Conservation (phyloP, 1,140 invertebrate species). For the Prorops nasuta region DNA sequence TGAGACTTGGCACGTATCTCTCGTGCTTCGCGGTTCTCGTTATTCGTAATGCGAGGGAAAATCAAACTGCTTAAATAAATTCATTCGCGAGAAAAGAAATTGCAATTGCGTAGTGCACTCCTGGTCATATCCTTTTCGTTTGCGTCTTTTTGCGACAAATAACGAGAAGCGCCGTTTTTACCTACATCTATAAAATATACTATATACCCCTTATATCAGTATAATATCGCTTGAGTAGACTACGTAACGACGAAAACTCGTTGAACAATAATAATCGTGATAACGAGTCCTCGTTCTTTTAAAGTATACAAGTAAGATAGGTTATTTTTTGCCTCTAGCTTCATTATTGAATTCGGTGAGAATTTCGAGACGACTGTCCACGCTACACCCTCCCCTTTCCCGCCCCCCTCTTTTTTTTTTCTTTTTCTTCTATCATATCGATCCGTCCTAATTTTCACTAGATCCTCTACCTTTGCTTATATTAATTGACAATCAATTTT, state of each 20-base stretch:
- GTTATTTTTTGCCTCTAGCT: too few species aligned
- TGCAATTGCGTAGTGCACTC: too few species aligned
- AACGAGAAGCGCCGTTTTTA: slow-evolving; percentile 17
- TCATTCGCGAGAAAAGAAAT: too few species aligned
- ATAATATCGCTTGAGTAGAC: slow-evolving; percentile 12
- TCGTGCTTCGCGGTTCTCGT: too few species aligned
- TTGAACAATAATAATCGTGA: slow-evolving; percentile 16
- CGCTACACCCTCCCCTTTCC: background rate
- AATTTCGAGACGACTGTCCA: background rate
- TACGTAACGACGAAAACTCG: slow-evolving; percentile 17
- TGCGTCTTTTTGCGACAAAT: slow-evolving; percentile 8
- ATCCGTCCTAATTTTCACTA: background rate
- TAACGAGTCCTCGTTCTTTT: slow-evolving; percentile 21
- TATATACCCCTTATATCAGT: slow-evolving; percentile 1
- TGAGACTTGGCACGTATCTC: too few species aligned
- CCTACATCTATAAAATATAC: too few species aligned
- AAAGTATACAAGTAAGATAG: too few species aligned
- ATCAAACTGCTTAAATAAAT: too few species aligned
- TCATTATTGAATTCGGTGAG: slow-evolving; percentile 8
- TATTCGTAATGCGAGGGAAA: too few species aligned
- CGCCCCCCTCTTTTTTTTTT: slow-evolving; percentile 8
- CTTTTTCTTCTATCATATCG: slow-evolving; percentile 1
- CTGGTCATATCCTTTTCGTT: background rate
- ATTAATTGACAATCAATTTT: too few species aligned
- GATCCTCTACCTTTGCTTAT: background rate